These are phyloP conservation scores for Fragariocoptes setiger DNA, from an alignment of 1,140 invertebrate species.

Conservation along the genomic window DNA sequence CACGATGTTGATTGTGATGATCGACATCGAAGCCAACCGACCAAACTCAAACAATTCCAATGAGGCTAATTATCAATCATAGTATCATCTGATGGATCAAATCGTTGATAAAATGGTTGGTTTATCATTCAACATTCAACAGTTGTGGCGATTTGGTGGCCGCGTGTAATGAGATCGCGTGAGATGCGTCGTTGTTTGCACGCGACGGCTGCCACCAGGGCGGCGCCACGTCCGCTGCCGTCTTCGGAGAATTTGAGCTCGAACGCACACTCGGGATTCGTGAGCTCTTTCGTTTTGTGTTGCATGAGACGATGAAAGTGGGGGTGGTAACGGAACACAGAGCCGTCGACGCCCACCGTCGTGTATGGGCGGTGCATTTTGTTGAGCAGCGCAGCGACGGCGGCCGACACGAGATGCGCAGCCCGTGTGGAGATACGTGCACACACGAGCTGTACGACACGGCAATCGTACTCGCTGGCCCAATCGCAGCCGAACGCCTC, in stretches of 20 bases:
- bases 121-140: too few relatives aligned
- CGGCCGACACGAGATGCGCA: slow-evolving; percentile 69
- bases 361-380: slow-evolving; percentile 53
- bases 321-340: slow-evolving; percentile 89
- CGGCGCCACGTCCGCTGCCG: slow-evolving; percentile 83
- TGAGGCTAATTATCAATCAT: too few relatives aligned
- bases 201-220: slow-evolving; percentile 78
- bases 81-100: too few relatives aligned
- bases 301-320: slow-evolving; percentile 86
- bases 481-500: slow-evolving; percentile 40
- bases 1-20: too few relatives aligned
- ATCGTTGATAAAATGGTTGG: too few relatives aligned
- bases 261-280: slow-evolving; percentile 34
- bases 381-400: slow-evolving; percentile 23
- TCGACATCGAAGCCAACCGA: too few relatives aligned
- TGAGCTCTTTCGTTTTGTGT: slow-evolving; percentile 50
- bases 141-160: too few relatives aligned
- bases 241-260: slow-evolving; percentile 89
- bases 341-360: slow-evolving; percentile 88
- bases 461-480: slow-evolving; percentile 52
- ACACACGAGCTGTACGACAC: slow-evolving; percentile 60
- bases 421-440: slow-evolving; percentile 62
- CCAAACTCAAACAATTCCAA: too few relatives aligned
- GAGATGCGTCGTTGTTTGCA: slow-evolving; percentile 12
- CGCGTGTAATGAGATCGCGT: too few relatives aligned